phyloP scores from a whole-genome alignment of 2,797 vertebrate species.

The Antennarius maculatus region DNA sequence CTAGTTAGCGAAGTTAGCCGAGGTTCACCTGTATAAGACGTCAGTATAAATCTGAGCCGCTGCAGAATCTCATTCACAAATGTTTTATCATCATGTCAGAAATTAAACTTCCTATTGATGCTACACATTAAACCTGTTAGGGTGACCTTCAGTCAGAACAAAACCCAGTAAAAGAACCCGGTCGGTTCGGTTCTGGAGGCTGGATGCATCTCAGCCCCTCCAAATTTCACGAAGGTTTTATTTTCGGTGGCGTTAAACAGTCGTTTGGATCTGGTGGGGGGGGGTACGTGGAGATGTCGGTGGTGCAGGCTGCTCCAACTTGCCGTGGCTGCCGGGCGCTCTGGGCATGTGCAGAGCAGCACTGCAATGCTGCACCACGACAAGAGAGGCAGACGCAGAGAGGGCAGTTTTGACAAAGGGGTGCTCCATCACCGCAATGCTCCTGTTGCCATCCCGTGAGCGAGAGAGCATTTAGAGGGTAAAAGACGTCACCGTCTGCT shows the following conservation, averaged over 20 bases:
- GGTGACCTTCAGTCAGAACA: conserved; percentile 67
- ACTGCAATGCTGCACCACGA: conserved; percentile 75
- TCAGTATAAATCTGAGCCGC: no score
- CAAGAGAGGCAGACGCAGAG: conserved; percentile 52
- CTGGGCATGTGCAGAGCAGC: conserved; percentile 79
- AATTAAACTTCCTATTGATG: no score
- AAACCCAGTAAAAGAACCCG: conserved; percentile 4
- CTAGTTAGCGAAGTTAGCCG: no score
- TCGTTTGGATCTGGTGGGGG: conserved; percentile 3
- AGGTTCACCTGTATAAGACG: no score
- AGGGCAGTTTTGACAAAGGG: conserved; percentile 56
- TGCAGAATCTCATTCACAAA: no score
- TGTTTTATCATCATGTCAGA: no score
- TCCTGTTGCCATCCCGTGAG: conserved; percentile 30
- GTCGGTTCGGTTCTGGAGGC: conserved; percentile 28
- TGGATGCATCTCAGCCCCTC: conserved; percentile 3
- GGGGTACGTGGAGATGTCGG: conserved; percentile 16
- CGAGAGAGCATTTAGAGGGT: conserved; percentile 41
- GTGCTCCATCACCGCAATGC: conserved; percentile 49
- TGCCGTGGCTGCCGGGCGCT: conserved; percentile 64
- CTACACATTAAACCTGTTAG: background rate
- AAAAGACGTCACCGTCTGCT: conserved; percentile 28
- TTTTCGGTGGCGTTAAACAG: background rate
- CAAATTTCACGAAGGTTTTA: background rate
- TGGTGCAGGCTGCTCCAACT: conserved; percentile 66